phyloP scores from a whole-genome alignment of 2,888 invertebrate genomes.

The Tanypteryx hageni region DNA sequence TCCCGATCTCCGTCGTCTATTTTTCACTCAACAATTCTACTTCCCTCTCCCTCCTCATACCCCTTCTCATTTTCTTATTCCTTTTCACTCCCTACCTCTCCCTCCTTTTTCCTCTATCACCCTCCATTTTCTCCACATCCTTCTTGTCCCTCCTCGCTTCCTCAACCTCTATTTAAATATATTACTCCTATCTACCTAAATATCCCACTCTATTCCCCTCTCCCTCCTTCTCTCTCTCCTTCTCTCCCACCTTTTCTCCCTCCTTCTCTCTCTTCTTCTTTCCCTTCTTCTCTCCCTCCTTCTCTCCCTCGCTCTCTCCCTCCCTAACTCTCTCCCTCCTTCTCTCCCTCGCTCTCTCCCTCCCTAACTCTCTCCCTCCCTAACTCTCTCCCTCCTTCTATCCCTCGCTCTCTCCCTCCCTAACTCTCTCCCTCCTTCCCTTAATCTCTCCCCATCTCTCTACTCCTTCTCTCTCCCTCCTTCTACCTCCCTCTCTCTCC shows the following conservation, averaged over 20 bases:
- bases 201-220: background rate
- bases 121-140: background rate
- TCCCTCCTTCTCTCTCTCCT: no score
- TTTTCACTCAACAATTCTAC: background rate
- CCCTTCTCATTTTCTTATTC: background rate
- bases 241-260: no score
- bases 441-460: no score
- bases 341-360: no score
- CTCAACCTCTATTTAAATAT: background rate
- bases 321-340: no score
- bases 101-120: slow-evolving; percentile 11
- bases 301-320: no score
- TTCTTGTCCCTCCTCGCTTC: background rate
- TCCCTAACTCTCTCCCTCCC: no score
- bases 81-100: background rate
- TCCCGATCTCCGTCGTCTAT: background rate
- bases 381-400: background rate
- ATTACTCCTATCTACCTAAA: background rate
- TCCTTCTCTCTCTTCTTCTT: no score
- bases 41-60: background rate
- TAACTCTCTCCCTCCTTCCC: background rate
- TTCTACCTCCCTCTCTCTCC: no score
- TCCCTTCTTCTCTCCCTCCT: no score
- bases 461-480: no score
- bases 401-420: background rate